phyloP scores from a whole-genome alignment of 2,797 vertebrate species.

The Hipposideros larvatus region DNA sequence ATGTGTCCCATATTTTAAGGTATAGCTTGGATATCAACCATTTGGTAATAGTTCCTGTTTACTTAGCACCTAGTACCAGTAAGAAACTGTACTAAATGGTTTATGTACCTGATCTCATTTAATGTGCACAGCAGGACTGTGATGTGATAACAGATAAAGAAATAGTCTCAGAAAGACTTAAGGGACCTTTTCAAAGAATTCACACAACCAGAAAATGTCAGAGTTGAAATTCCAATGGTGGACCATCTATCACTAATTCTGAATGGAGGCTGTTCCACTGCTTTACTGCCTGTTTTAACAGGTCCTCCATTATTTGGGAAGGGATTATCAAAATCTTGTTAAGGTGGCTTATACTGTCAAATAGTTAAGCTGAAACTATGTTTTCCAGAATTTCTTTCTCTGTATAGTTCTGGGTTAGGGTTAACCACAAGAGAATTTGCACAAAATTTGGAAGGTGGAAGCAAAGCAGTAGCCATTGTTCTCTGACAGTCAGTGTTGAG shows the following conservation, averaged over 20 bases:
- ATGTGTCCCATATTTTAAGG: neutral
- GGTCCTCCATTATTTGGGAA: neutral
- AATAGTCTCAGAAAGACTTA: neutral
- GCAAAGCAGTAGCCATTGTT: neutral
- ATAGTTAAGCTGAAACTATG: neutral
- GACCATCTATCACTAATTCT: neutral
- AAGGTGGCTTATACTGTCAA: neutral
- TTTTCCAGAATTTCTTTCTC: neutral
- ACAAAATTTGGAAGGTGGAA: neutral
- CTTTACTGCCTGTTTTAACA: neutral
- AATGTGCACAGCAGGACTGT: neutral
- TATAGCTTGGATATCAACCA: neutral
- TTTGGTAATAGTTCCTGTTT: constrained; percentile 21
- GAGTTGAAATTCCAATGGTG: neutral
- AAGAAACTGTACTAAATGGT: neutral
- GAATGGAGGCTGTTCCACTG: neutral
- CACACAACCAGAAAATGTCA: neutral
- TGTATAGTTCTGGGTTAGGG: neutral
- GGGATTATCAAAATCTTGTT: neutral
- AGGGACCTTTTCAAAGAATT: neutral
- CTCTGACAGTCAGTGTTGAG: neutral
- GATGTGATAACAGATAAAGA: neutral
- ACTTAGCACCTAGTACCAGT: neutral
- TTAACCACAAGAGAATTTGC: neutral
- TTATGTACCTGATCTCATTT: constrained; percentile 5